These are phyloP conservation scores for Tragelaphus buxtoni DNA, from an alignment of 2,113 vertebrate species.

Conservation along the genomic window DNA sequence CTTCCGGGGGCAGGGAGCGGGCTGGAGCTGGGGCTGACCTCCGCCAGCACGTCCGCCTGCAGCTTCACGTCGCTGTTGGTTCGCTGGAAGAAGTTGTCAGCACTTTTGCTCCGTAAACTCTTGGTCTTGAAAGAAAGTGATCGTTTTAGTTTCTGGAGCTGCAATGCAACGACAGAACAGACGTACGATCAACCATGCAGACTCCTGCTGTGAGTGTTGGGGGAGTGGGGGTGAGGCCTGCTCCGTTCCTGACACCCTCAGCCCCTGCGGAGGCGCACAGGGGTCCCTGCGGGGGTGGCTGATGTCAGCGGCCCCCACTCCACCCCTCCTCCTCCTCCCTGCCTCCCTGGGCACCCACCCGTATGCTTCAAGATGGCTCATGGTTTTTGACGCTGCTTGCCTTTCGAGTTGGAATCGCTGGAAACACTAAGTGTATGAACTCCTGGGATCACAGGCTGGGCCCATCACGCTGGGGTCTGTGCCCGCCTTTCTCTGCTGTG, in stretches of 20 bases:
- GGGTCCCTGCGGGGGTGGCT: not conserved
- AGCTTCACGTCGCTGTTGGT: constrained; percentile 87
- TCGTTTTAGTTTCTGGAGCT: constrained; percentile 96
- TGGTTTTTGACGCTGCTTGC: not conserved
- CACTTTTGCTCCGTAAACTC: constrained; percentile 97
- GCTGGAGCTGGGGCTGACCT: constrained; percentile 88
- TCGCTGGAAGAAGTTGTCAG: constrained; percentile 96
- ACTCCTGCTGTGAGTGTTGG: not conserved
- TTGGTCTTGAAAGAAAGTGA: constrained; percentile 99
- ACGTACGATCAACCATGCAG: constrained; percentile 16
- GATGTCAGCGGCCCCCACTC: not conserved
- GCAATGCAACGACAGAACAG: constrained; percentile 74
- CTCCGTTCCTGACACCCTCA: not conserved
- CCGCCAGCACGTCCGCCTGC: constrained; percentile 84
- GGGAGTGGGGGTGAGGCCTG: not conserved
- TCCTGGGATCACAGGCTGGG: not conserved
- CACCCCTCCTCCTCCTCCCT: not conserved
- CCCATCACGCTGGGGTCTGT: not conserved
- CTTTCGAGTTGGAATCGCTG: not conserved
- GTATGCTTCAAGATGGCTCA: not conserved
- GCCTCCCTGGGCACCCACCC: not conserved
- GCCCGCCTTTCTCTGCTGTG: not conserved
- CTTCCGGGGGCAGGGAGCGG: constrained; percentile 85
- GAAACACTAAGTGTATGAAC: not conserved
- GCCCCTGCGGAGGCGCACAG: not conserved